These are phyloP conservation scores for Euwallacea fornicatus DNA, from an alignment of 1,140 invertebrate genomes.

Conservation along the genomic window DNA sequence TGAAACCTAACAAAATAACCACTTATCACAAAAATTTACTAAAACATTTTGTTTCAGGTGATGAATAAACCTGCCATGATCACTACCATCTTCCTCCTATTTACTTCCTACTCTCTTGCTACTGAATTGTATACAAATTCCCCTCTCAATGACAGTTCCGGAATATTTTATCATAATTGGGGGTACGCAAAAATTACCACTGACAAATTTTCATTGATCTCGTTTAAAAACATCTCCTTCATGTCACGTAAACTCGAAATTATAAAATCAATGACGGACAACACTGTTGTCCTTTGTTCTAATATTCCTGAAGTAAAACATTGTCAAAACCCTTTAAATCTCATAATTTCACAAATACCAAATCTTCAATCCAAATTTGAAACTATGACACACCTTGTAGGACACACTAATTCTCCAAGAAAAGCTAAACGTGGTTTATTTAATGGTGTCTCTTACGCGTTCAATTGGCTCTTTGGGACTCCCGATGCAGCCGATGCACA, in stretches of 20 bases:
- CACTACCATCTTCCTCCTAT: background rate
- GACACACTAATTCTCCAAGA: conserved; percentile 19
- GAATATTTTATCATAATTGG: conserved; percentile 38
- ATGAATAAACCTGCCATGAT: background rate
- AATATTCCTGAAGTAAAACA: conserved; percentile 11
- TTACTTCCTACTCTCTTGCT: background rate
- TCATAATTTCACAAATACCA: conserved; percentile 21
- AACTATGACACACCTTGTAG: conserved; percentile 34
- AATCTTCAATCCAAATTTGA: conserved; percentile 36
- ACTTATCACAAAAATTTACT: conserved; percentile 40
- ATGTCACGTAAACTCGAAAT: conserved; percentile 8
- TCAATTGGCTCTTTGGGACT: conserved; percentile 50
- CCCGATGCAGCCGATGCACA: conserved; percentile 44
- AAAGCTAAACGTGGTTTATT: conserved; percentile 37
- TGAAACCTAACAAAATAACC: conserved; percentile 30
- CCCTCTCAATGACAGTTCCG: conserved; percentile 17
- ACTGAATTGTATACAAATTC: background rate
- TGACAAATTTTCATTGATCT: conserved; percentile 31
- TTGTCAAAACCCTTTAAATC: conserved; percentile 33
- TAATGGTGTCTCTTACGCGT: conserved; percentile 43
- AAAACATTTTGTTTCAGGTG: conserved; percentile 34
- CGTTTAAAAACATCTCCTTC: conserved; percentile 37
- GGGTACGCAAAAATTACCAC: conserved; percentile 33
- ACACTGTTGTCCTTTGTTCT: conserved; percentile 3
- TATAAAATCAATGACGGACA: background rate